A percentile compares a stretch with the other conserved stretches of the same genome.
phyloP scores from a whole-genome alignment of 2,797 vertebrate species.

The Gambelia wislizenii region DNA sequence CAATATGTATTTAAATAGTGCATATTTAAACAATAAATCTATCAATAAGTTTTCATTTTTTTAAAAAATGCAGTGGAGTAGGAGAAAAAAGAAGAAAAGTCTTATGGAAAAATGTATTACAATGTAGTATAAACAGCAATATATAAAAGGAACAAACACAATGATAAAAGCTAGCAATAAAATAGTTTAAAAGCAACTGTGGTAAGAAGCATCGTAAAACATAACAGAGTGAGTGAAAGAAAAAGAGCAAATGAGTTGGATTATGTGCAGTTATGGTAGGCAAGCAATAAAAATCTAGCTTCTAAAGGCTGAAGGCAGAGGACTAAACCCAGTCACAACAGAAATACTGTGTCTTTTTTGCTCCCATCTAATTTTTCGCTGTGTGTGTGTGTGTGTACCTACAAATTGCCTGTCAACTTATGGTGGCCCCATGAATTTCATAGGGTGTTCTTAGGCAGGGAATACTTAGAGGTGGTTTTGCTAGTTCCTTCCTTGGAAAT shows the following conservation, averaged over 20 bases:
- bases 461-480: no score
- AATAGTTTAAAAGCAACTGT: neutral
- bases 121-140: neutral
- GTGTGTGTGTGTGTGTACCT: no score
- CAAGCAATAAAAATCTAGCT: neutral
- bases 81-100: neutral
- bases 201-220: neutral
- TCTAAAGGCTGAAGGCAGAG: neutral
- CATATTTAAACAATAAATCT: neutral
- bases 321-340: neutral
- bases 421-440: no score
- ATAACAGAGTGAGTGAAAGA: neutral
- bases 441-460: no score
- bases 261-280: neutral
- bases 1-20: neutral
- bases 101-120: neutral
- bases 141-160: slow-evolving; percentile 6
- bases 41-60: neutral
- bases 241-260: neutral
- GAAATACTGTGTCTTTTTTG: no score
- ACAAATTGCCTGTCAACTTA: no score
- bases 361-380: no score
- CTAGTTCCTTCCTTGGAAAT: no score
- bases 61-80: neutral
- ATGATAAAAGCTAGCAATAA: neutral